A percentile compares a stretch with the other conserved stretches of the same genome.
Conservation (phyloP, 2,113 vertebrate species). For the Engystomops pustulosus region DNA sequence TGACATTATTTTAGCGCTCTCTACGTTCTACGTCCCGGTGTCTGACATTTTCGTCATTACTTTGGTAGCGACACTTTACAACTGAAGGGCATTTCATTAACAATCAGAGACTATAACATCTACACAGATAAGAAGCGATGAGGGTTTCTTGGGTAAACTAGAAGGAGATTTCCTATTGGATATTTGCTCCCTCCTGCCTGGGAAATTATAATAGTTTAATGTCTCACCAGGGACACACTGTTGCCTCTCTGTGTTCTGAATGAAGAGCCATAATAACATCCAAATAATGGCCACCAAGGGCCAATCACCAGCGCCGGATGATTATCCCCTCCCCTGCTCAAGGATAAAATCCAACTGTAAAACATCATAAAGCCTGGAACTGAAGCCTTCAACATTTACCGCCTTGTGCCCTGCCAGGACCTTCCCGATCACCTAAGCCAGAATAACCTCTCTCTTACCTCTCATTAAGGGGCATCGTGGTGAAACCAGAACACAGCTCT, state of each 20-base stretch:
- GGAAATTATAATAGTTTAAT: background rate
- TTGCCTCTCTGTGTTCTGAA: background rate
- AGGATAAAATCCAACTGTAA: no score
- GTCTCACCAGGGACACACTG: no score
- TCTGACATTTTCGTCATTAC: slow-evolving; percentile 44
- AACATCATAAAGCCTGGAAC: no score
- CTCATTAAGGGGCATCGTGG: no score
- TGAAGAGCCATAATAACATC: background rate
- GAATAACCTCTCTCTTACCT: no score
- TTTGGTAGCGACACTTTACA: slow-evolving; percentile 34
- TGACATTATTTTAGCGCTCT: slow-evolving; percentile 52
- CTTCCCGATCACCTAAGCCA: no score
- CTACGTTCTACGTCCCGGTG: background rate
- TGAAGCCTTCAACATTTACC: no score
- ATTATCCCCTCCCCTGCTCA: no score
- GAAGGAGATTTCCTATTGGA: background rate
- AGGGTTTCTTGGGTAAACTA: background rate
- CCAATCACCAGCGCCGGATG: background rate
- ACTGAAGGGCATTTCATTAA: slow-evolving; percentile 55
- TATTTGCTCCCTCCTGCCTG: background rate
- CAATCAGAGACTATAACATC: slow-evolving; percentile 34
- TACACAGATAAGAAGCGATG: background rate
- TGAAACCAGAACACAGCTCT: no score
- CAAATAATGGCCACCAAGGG: background rate
- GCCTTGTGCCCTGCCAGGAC: no score